These are phyloP conservation scores for Actinia equina DNA, from an alignment of 64 coral and sea anemone genomes.

Conservation along the genomic window DNA sequence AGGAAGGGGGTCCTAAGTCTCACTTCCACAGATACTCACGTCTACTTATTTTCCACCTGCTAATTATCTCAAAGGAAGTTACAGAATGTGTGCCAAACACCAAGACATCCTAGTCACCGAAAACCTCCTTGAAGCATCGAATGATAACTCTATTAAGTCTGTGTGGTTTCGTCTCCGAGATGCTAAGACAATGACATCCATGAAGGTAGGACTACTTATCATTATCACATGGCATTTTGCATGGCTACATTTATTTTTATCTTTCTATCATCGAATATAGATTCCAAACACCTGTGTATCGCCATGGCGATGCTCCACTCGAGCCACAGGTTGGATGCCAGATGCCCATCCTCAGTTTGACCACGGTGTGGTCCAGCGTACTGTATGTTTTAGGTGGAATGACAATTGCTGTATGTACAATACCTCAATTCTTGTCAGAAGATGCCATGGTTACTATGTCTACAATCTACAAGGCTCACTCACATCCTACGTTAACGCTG, in stretches of 20 bases:
- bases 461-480: conserved; percentile 10
- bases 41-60: too few relatives aligned
- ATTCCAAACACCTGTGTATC: conserved; percentile 3
- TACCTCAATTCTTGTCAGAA: neutral
- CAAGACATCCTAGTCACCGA: neutral
- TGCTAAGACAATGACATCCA: neutral
- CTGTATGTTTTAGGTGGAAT: conserved; percentile 24
- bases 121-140: neutral
- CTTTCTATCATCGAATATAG: neutral
- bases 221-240: too few relatives aligned
- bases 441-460: conserved; percentile 29
- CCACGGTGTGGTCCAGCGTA: conserved; percentile 11
- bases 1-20: too few relatives aligned
- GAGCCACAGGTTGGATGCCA: conserved; percentile 10
- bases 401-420: conserved; percentile 9
- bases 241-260: too few relatives aligned
- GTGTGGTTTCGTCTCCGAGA: neutral
- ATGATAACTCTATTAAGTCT: neutral
- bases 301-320: neutral
- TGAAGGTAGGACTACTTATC: neutral
- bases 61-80: neutral
- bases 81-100: neutral
- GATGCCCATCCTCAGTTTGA: neutral
- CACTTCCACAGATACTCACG: too few relatives aligned
- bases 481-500: neutral